Evolutionary conservation across 2,113 vertebrate genomes (phyloP).

Genomic region (Corythornis cristatus): DNA sequence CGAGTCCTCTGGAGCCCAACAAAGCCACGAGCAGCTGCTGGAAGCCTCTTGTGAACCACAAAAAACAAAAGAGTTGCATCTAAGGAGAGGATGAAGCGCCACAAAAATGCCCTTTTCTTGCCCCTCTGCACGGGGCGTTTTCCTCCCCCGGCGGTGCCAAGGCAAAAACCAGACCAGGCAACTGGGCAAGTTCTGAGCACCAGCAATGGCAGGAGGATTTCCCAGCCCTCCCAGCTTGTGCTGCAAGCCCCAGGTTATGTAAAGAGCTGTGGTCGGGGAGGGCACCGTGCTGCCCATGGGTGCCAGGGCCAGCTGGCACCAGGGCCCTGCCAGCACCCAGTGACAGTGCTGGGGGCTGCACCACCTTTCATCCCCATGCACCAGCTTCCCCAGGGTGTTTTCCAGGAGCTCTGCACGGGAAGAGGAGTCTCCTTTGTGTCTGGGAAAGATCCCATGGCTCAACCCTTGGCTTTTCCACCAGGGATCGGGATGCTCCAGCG

Average conservation of each 20-base stretch:
- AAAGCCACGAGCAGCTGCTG: not conserved
- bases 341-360: too few species aligned
- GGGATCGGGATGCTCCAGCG: not conserved
- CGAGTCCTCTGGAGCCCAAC: not conserved
- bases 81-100: not conserved
- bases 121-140: not conserved
- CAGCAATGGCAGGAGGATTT: conserved; percentile 46
- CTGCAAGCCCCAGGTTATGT: conserved; percentile 41
- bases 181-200: conserved; percentile 16
- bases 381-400: too few species aligned
- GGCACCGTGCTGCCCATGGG: not conserved
- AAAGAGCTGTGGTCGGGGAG: not conserved
- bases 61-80: not conserved
- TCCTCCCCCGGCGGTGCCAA: accelerated
- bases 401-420: not conserved
- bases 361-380: too few species aligned
- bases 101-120: not conserved
- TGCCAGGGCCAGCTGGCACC: conserved; percentile 50
- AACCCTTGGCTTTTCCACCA: not conserved
- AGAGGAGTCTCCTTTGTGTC: not conserved
- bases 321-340: too few species aligned
- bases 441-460: not conserved
- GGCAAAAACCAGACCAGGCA: conserved; percentile 33
- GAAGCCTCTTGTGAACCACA: not conserved
- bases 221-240: conserved; percentile 48